phyloP scores from a whole-genome alignment of 2,888 invertebrate genomes.

The Nomada fabriciana region DNA sequence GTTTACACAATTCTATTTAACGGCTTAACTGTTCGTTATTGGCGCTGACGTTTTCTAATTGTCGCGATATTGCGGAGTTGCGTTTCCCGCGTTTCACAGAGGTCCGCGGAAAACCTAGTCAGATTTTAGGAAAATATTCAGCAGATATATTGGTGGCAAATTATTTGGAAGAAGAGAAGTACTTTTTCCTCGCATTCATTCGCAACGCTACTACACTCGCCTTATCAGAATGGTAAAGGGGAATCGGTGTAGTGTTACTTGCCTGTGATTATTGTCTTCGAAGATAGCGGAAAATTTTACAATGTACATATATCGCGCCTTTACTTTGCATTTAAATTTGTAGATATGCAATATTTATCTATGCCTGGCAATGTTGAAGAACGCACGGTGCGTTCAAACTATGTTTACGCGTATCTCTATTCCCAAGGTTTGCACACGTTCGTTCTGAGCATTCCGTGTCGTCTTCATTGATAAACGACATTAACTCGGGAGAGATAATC shows the following conservation, averaged over 20 bases:
- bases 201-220: no score
- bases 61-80: no score
- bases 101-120: no score
- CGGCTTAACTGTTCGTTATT: background rate
- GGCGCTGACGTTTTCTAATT: background rate
- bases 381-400: background rate
- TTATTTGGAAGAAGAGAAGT: no score
- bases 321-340: background rate
- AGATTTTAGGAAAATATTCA: background rate
- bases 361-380: background rate
- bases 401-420: slow-evolving; percentile 8
- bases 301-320: background rate
- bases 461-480: slow-evolving; percentile 47
- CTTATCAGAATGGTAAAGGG: no score
- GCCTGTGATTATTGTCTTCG: background rate
- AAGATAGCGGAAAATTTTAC: background rate
- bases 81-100: background rate
- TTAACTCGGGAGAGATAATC: slow-evolving; percentile 37
- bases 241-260: background rate
- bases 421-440: slow-evolving; percentile 21
- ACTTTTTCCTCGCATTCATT: no score
- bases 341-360: background rate
- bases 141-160: background rate
- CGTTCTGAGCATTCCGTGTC: slow-evolving; percentile 23
- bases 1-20: slow-evolving; percentile 6